Conservation (phyloP, 1,140 invertebrate species). For the Hestina assimilis region DNA sequence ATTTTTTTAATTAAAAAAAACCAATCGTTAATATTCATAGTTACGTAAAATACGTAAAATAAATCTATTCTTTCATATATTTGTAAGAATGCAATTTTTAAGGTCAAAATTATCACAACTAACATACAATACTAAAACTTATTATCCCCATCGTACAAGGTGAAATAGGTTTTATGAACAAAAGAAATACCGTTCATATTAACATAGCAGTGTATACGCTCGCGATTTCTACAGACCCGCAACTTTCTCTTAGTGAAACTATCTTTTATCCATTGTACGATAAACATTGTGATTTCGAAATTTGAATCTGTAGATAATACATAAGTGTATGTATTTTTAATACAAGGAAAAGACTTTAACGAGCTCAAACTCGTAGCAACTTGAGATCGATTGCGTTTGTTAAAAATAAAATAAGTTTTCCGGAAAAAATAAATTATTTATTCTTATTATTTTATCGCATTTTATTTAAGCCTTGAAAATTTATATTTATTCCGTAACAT, state of each 20-base stretch:
- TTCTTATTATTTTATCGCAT: too few relatives aligned
- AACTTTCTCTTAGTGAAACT: conserved; percentile 73
- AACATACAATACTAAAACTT: too few relatives aligned
- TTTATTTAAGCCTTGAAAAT: too few relatives aligned
- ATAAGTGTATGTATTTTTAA: background rate
- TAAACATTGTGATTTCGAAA: conserved; percentile 41
- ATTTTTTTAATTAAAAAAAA: too few relatives aligned
- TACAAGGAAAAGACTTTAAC: conserved; percentile 2
- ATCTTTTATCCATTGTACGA: conserved; percentile 61
- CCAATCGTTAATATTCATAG: too few relatives aligned
- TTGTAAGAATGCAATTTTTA: too few relatives aligned
- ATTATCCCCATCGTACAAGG: conserved; percentile 3
- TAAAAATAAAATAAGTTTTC: background rate
- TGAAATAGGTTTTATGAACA: conserved; percentile 30
- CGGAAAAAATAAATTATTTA: background rate
- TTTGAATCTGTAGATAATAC: conserved; percentile 15
- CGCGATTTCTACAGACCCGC: conserved; percentile 62
- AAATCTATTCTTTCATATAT: too few relatives aligned
- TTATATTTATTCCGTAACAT: too few relatives aligned
- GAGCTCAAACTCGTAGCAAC: too few relatives aligned
- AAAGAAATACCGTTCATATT: conserved; percentile 17
- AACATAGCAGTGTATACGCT: conserved; percentile 28
- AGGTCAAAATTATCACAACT: too few relatives aligned
- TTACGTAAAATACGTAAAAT: too few relatives aligned
- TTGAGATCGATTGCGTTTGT: too few relatives aligned